These are phyloP conservation scores for Limenitis camilla DNA, from an alignment of 2,888 invertebrate species.

Conservation along the genomic window DNA sequence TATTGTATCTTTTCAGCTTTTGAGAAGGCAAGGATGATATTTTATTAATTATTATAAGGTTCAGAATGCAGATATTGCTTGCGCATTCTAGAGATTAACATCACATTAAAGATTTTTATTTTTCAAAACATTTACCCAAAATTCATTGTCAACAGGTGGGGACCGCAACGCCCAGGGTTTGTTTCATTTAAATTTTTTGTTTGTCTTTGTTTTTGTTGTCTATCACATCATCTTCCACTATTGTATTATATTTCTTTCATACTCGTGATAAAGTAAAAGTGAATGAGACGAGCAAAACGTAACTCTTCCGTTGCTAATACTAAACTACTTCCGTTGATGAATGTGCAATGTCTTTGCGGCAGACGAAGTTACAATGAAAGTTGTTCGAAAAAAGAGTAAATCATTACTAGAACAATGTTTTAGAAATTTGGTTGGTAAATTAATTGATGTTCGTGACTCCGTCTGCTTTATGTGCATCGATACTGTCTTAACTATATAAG, in stretches of 20 bases:
- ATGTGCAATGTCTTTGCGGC: background rate
- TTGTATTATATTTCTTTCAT: background rate
- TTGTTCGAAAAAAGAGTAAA: background rate
- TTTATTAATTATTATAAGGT: too few species aligned
- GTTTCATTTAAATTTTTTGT: conserved; percentile 2
- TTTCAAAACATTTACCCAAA: background rate
- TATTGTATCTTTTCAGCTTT: too few species aligned
- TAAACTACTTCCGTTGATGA: conserved; percentile 1
- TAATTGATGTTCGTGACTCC: too few species aligned
- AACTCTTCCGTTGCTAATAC: conserved; percentile 5
- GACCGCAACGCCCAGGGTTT: conserved; percentile 6
- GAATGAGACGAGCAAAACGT: background rate
- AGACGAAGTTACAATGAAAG: background rate
- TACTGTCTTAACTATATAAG: too few species aligned
- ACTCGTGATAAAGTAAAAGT: conserved; percentile 1
- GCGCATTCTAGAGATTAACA: background rate
- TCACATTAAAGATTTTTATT: background rate
- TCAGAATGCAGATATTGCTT: too few species aligned
- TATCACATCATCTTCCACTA: background rate
- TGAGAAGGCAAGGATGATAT: too few species aligned
- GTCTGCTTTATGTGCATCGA: too few species aligned
- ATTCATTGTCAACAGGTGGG: conserved; percentile 7
- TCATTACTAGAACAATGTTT: too few species aligned
- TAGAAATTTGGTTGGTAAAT: too few species aligned
- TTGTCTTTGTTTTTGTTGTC: background rate